These are phyloP conservation scores for Phyllostomus hastatus DNA, from an alignment of 2,113 vertebrate genomes.

Conservation along the genomic window DNA sequence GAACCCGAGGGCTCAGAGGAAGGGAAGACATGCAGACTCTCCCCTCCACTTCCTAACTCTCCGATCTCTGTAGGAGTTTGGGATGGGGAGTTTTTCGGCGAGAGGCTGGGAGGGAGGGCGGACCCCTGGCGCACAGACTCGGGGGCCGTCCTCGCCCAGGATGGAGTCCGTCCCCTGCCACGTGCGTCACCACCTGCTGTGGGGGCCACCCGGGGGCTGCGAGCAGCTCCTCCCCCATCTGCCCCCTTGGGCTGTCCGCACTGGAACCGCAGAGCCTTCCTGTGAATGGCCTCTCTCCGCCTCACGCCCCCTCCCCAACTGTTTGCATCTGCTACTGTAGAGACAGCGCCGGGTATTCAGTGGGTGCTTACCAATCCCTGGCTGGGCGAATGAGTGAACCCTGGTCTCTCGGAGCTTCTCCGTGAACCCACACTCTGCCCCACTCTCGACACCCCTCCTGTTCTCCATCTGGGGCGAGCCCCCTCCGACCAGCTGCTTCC, in stretches of 20 bases:
- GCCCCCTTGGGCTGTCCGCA: background rate
- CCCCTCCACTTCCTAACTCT: background rate
- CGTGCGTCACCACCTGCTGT: accelerated
- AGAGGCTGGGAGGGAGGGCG: background rate
- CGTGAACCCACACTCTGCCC: background rate
- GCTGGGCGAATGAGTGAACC: background rate
- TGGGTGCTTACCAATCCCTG: background rate
- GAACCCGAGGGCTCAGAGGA: background rate
- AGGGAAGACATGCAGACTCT: accelerated
- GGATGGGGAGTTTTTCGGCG: background rate
- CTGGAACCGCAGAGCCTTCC: background rate
- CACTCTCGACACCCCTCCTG: background rate
- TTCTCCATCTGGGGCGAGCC: background rate
- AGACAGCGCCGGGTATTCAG: background rate
- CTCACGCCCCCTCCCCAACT: background rate
- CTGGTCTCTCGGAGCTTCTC: background rate
- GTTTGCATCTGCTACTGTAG: background rate
- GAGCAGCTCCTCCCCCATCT: accelerated
- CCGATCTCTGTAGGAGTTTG: background rate
- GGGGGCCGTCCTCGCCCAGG: background rate
- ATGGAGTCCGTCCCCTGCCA: background rate
- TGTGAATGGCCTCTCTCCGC: background rate
- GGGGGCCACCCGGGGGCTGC: background rate
- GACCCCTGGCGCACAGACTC: background rate
- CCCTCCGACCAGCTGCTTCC: background rate